Percentiles rank a stretch among this genome's conserved stretches.
Evolutionary conservation across 2,888 invertebrate genomes (phyloP).

Genomic region (Nomada goodeniana): DNA sequence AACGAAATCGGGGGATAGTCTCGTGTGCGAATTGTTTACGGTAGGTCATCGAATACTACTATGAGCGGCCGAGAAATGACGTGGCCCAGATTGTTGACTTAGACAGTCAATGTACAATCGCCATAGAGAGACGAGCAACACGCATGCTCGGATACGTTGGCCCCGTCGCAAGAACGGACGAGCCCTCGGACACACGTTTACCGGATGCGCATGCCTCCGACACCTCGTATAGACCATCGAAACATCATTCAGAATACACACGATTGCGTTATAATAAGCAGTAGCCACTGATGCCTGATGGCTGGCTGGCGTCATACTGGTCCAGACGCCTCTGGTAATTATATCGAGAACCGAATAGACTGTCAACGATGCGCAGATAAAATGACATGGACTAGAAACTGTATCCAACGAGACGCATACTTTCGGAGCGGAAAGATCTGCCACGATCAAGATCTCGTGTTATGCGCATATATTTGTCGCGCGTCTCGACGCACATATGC

Average conservation of each 20-base stretch:
- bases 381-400: not conserved
- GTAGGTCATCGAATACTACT: conserved; percentile 48
- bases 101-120: not conserved
- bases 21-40: conserved; percentile 38
- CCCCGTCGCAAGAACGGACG: conserved; percentile 44
- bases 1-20: conserved; percentile 44
- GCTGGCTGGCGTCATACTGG: not conserved
- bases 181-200: conserved; percentile 13
- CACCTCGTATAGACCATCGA: conserved; percentile 24
- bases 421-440: conserved; percentile 37
- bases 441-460: conserved; percentile 30
- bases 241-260: conserved; percentile 17
- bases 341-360: conserved; percentile 7
- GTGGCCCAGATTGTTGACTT: conserved; percentile 24
- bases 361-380: not conserved
- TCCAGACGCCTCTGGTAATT: conserved; percentile 31
- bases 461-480: conserved; percentile 37
- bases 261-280: not conserved
- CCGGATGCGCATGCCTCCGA: conserved; percentile 29
- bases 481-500: not conserved
- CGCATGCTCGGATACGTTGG: conserved; percentile 50
- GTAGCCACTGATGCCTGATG: not conserved
- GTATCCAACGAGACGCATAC: not conserved
- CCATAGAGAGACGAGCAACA: conserved; percentile 34
- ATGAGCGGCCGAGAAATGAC: conserved; percentile 51